Percentiles rank a stretch among this genome's conserved stretches.
phyloP scores from a whole-genome alignment of 2,113 vertebrate genomes.

The Sceloporus tristichus region DNA sequence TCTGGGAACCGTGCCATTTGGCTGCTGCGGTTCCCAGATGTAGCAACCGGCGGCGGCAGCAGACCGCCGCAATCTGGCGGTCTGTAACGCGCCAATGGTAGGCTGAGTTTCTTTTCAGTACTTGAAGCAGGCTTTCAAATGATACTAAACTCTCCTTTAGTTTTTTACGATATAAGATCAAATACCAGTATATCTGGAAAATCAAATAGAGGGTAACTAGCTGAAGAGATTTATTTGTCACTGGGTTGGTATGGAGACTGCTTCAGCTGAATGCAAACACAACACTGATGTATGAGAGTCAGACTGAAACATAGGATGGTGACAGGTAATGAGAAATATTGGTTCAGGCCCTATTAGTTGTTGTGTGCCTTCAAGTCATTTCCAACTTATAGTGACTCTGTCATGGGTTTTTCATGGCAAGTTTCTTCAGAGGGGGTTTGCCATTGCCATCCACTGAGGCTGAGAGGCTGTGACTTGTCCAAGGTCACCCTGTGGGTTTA shows the following conservation, averaged over 20 bases:
- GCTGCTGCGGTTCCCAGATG: too few relatives aligned
- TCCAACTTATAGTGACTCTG: too few relatives aligned
- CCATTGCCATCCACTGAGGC: too few relatives aligned
- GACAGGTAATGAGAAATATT: not conserved
- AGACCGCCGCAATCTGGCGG: too few relatives aligned
- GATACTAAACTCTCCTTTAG: not conserved
- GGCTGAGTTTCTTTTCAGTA: not conserved
- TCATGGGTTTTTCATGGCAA: too few relatives aligned
- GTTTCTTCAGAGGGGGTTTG: too few relatives aligned
- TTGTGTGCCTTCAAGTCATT: too few relatives aligned
- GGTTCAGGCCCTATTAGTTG: not conserved
- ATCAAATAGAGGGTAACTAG: not conserved
- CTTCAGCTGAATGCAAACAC: not conserved
- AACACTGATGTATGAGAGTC: not conserved
- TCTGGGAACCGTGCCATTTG: too few relatives aligned
- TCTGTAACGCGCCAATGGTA: not conserved
- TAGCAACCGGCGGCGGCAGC: too few relatives aligned
- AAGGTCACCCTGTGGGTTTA: too few relatives aligned
- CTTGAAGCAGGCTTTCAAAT: not conserved
- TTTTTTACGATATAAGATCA: not conserved
- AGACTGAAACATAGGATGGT: not conserved
- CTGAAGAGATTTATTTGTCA: not conserved
- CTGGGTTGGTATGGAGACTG: not conserved
- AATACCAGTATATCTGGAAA: not conserved
- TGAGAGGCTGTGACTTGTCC: too few relatives aligned